Conservation (phyloP, 2,888 invertebrate species). For the Liposcelis brunnea region DNA sequence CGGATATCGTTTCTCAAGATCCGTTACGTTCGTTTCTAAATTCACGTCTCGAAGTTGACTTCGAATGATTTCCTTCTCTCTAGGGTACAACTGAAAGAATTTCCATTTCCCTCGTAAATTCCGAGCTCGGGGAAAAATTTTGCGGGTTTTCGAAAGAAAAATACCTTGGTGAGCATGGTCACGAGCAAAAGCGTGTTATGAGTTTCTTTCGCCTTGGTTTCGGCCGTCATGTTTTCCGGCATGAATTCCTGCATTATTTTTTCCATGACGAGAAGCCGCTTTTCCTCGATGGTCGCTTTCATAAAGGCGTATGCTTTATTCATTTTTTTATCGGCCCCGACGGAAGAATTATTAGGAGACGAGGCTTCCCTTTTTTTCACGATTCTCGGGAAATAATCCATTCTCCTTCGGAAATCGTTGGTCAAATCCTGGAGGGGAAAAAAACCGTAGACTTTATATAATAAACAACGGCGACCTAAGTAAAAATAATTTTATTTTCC, state of each 20-base stretch:
- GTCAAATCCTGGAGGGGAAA: too few species aligned
- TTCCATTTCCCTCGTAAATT: not conserved
- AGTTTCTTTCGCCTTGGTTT: constrained; percentile 25
- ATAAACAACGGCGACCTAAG: too few species aligned
- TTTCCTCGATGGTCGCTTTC: constrained; percentile 24
- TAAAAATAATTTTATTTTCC: too few species aligned
- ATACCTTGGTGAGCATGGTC: constrained; percentile 27
- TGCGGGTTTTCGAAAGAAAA: constrained; percentile 6
- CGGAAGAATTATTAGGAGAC: not conserved
- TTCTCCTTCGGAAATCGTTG: too few species aligned
- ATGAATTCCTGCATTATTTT: constrained; percentile 25
- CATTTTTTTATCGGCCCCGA: not conserved
- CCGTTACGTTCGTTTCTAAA: constrained; percentile 23
- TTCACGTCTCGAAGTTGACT: not conserved
- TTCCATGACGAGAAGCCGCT: constrained; percentile 24
- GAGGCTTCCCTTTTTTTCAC: too few species aligned
- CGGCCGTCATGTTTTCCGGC: constrained; percentile 25
- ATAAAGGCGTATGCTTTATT: constrained; percentile 18
- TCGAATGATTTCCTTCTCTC: constrained; percentile 27
- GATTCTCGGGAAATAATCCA: too few species aligned
- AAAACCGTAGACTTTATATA: too few species aligned
- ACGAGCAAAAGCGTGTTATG: constrained; percentile 28
- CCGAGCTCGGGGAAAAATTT: not conserved
- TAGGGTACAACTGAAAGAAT: constrained; percentile 22
- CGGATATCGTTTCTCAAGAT: constrained; percentile 24